phyloP scores from a whole-genome alignment of 2,888 invertebrate species.

The Eulithis prunata region DNA sequence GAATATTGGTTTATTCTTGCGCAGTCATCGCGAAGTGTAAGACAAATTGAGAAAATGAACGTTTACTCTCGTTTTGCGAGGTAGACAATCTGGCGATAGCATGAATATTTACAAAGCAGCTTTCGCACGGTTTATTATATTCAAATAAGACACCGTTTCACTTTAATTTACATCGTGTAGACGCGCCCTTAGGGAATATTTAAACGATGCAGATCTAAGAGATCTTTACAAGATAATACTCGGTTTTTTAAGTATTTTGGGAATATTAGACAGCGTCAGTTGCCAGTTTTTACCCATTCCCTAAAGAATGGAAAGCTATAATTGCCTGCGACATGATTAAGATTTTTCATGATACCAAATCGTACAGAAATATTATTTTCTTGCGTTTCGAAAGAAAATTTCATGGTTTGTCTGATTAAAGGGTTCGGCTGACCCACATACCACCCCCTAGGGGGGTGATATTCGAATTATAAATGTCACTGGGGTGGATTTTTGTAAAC shows the following conservation, averaged over 20 bases:
- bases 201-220: conserved; percentile 14
- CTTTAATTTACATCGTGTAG: conserved; percentile 43
- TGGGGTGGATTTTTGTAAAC: conserved; percentile 37
- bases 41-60: no score
- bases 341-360: no score
- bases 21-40: no score
- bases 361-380: no score
- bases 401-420: not conserved
- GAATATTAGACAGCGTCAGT: no score
- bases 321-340: no score
- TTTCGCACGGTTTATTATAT: conserved; percentile 42
- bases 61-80: no score
- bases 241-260: no score
- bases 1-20: no score
- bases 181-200: conserved; percentile 32
- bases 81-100: not conserved
- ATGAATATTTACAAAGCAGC: conserved; percentile 43
- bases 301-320: no score
- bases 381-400: not conserved
- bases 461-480: conserved; percentile 44
- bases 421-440: conserved; percentile 19
- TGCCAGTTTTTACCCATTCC: no score
- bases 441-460: conserved; percentile 23
- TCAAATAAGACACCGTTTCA: conserved; percentile 38
- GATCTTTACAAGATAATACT: not conserved